Percentiles rank a stretch among this genome's conserved stretches.
phyloP scores from a whole-genome alignment of 2,888 invertebrate species.

The Protonemura montana region DNA sequence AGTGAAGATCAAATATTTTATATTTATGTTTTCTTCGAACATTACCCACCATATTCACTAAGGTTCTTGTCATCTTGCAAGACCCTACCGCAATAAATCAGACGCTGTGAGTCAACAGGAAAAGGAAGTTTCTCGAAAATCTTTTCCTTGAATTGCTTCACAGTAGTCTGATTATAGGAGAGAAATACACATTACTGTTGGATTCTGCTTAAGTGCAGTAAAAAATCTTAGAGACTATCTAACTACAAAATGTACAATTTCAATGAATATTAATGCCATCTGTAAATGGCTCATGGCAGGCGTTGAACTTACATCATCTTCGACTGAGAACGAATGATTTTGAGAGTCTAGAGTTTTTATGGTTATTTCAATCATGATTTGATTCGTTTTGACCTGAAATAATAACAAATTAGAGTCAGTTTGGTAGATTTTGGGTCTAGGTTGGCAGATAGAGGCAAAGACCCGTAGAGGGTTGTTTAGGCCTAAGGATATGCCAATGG shows the following conservation, averaged over 20 bases:
- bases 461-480: not conserved
- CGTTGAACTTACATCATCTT: conserved; percentile 78
- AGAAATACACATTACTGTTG: conserved; percentile 26
- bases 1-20: not conserved
- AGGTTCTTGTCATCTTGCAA: conserved; percentile 87
- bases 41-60: conserved; percentile 78
- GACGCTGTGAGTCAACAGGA: conserved; percentile 81
- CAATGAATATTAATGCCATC: not conserved
- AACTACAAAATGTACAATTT: conserved; percentile 20
- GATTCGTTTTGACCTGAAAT: not conserved
- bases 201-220: not conserved
- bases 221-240: not conserved
- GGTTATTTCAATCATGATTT: conserved; percentile 79
- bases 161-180: conserved; percentile 70
- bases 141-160: conserved; percentile 80
- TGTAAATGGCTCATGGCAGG: no score
- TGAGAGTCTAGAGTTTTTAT: conserved; percentile 90
- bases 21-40: not conserved
- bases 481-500: not conserved
- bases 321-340: conserved; percentile 82
- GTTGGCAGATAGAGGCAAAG: no score
- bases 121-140: conserved; percentile 82
- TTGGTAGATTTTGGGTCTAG: not conserved
- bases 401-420: not conserved
- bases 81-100: conserved; percentile 95